Base-by-base conservation (phyloP, 2,888 invertebrate genomes). In the Oscheius sp. region DNA sequence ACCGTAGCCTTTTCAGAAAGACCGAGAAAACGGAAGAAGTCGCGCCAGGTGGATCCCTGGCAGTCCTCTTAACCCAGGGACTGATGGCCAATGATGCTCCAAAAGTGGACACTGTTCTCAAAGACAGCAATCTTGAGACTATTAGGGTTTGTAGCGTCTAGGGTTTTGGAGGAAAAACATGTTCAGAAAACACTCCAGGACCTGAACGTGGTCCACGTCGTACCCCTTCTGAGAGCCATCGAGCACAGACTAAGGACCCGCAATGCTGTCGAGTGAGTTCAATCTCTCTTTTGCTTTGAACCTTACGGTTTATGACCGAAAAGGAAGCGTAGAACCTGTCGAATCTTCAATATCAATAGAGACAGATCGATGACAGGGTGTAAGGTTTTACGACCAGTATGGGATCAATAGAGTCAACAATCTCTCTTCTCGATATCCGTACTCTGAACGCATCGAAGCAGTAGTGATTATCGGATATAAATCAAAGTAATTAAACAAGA, bases 31-130 rank as follows among this genome's bases (percentile, higher is more conserved):
- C 42, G 48, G 51, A 51, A 50, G 50, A 57, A 59, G 32, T 29
- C 4, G 4, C 42, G 21, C 53, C 29, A n/a, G 59, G 72, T 32
- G 13, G 66, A 62, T 77, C 77, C 7, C 53, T 75, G 51, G 74
- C 77, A n/a, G 66, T 77, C 48, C 75, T 77, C n/a, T 62, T 77
- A 9, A 73, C 77, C 1, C 77, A 77, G 59, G 77, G 77, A 13
- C 53, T 77, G 21, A 74, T 75, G 77, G 74, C 77, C 35, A 75
- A 77, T 35, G 77, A 77, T 50, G 48, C 71, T 47, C 53, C 55
- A 9, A 77, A 77, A 63, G 66, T 77, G 9, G 77, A 77, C 51
- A 51, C 73, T 5, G 77, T 77, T 3, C 66, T 77, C 10, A 35
- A 53, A 21, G 75, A 75, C n/a, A 68, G 37, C 13, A 68, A 62